Conservation (phyloP, 2,888 invertebrate genomes). For the Temnothorax ravouxi region DNA sequence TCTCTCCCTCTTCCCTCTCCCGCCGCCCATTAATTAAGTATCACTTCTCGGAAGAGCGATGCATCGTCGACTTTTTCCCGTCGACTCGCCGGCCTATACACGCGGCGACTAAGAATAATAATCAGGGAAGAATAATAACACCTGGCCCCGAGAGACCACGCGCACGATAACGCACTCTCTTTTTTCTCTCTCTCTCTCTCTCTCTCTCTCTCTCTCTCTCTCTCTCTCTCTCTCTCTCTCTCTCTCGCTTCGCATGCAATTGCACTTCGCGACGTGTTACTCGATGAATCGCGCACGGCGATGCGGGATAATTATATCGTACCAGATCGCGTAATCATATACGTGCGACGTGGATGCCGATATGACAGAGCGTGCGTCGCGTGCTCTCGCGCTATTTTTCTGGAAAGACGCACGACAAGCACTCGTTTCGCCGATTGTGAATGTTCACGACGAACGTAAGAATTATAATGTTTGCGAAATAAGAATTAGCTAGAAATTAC, state of each 20-base stretch:
- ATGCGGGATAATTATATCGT: conserved; percentile 71
- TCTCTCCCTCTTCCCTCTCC: background rate
- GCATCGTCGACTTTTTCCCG: conserved; percentile 39
- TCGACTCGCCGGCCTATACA: conserved; percentile 41
- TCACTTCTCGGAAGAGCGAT: conserved; percentile 66
- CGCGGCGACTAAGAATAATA: conserved; percentile 66
- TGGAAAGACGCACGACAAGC: background rate
- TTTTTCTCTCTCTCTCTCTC: background rate
- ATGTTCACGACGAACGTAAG: background rate
- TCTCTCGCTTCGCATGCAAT: conserved; percentile 61
- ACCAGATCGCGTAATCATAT: conserved; percentile 67
- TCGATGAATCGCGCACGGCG: conserved; percentile 61
- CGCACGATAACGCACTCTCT: conserved; percentile 49
- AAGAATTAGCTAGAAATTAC: background rate
- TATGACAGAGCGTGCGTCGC: conserved; percentile 35
- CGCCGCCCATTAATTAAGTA: conserved; percentile 74
- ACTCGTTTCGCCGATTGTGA: background rate
- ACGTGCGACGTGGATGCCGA: conserved; percentile 44
- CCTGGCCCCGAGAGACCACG: conserved; percentile 34
- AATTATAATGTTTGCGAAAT: background rate
- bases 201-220: too few species aligned
- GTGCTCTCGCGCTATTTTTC: conserved; percentile 27
- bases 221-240: too few species aligned
- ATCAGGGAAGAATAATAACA: conserved; percentile 70
- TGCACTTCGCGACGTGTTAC: conserved; percentile 63